Evolutionary conservation across 2,113 vertebrate genomes (phyloP).

Genomic region (Sorex fumeus): DNA sequence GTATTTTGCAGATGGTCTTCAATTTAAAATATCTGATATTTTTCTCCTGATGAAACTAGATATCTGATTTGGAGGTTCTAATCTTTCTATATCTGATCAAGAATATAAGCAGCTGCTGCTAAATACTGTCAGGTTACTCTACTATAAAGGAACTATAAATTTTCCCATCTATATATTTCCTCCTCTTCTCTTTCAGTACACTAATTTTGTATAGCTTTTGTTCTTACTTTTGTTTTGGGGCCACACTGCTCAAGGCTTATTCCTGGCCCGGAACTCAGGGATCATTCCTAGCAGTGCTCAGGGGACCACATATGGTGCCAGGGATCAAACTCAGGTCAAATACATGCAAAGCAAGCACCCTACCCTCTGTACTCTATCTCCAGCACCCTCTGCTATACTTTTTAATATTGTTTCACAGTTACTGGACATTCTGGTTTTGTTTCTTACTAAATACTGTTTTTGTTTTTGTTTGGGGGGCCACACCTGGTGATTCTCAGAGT

Average conservation of each 20-base stretch:
- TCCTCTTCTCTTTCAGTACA: background rate
- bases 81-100: background rate
- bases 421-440: background rate
- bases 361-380: too few species aligned
- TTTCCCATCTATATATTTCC: background rate
- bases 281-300: too few species aligned
- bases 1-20: background rate
- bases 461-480: too few species aligned
- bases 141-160: background rate
- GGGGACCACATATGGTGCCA: too few species aligned
- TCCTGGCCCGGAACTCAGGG: too few species aligned
- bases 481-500: too few species aligned
- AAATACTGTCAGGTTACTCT: background rate
- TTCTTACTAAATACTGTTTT: background rate
- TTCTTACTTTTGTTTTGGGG: background rate
- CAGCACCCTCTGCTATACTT: too few species aligned
- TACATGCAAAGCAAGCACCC: too few species aligned
- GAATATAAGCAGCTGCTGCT: background rate
- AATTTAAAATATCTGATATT: background rate
- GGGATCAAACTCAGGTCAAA: too few species aligned
- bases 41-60: background rate
- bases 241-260: too few species aligned
- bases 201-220: background rate
- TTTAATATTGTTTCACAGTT: background rate
- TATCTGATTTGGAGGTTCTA: background rate